Evolutionary conservation across 2,888 invertebrate genomes (phyloP), one percentile per base, ranked within the genome.

Genomic region (Phyllotreta cruciferae): DNA sequence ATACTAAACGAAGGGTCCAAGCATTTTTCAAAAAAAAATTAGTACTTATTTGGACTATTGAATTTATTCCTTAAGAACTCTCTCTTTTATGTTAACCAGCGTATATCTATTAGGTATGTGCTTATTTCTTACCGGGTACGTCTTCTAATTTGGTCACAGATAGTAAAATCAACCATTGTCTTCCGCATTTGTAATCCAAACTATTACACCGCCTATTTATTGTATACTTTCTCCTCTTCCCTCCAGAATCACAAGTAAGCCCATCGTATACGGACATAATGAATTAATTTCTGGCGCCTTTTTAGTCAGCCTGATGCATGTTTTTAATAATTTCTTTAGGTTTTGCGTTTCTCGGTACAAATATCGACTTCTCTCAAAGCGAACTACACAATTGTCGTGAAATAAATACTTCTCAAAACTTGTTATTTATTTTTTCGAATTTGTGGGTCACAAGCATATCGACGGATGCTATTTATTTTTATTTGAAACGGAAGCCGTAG

Each of bases 201-300:
- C 70, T 70, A 57, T 61, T 66, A 42, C 68, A 61, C n/a, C 62
- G 66, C 14, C 60, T 53, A 55, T 70, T 64, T 4, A 79, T 62
- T 50, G 69, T 71, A 65, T 79, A 79, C 68, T 78, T 79, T 47
- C 75, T 70, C 58, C 71, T 74, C 37, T 74, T 68, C 8, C 70
- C 67, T 39, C 66, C 70, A 6, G 77, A 75, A 53, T 78, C 78
- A 50, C 63, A 69, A 45, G 76, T 67, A 47, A 70, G 70, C 54
- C 75, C 78, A 53, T 75, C 73, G 64, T 72, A 76, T 64, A 75
- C 58, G 11, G 63, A 56, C 66, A 69, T 69, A 13, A 4, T 37
- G 11, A 47, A 52, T 57, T 63, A 52, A 55, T 36, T 38, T 63
- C 54, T 38, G 45, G 24, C 41, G 4, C 13, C 52, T 52, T 37